Evolutionary conservation across 2,888 invertebrate species (phyloP).

Genomic region (Nebria brevicollis): DNA sequence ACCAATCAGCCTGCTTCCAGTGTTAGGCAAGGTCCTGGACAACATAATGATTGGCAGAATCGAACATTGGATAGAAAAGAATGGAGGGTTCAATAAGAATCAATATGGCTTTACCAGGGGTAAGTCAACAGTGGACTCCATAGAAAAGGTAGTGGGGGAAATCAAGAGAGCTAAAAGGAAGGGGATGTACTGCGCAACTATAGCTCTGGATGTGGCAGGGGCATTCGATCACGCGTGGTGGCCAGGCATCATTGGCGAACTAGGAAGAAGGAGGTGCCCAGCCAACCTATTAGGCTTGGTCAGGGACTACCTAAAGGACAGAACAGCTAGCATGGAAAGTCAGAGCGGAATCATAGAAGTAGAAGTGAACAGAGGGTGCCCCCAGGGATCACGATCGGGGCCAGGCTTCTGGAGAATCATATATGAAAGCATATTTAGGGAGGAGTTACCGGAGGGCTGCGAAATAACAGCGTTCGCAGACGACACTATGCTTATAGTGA

Average conservation of each 20-base stretch:
- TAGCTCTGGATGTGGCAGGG: conserved; percentile 48
- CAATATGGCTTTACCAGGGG: conserved; percentile 36
- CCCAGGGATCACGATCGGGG: conserved; percentile 45
- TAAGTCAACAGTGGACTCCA: conserved; percentile 27
- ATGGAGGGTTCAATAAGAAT: background rate
- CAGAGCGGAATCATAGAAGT: background rate
- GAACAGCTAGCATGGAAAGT: background rate
- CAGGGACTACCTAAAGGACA: background rate
- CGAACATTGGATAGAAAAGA: background rate
- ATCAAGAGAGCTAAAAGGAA: conserved; percentile 16
- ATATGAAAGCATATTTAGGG: conserved; percentile 31
- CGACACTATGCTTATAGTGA: conserved; percentile 5
- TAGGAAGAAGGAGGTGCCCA: no score
- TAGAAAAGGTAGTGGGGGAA: background rate
- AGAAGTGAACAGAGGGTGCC: conserved; percentile 20
- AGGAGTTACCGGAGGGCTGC: conserved; percentile 31
- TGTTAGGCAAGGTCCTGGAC: conserved; percentile 33
- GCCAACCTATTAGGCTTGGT: background rate
- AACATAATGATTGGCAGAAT: conserved; percentile 19
- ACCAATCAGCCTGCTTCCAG: conserved; percentile 37
- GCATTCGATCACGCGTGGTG: background rate
- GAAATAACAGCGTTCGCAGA: background rate
- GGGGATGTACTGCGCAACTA: conserved; percentile 41
- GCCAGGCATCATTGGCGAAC: no score
- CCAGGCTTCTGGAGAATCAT: conserved; percentile 37